Conservation (phyloP, 37 sponge, comb jelly and placozoan genomes). For the Cliona cf. orientalis region DNA sequence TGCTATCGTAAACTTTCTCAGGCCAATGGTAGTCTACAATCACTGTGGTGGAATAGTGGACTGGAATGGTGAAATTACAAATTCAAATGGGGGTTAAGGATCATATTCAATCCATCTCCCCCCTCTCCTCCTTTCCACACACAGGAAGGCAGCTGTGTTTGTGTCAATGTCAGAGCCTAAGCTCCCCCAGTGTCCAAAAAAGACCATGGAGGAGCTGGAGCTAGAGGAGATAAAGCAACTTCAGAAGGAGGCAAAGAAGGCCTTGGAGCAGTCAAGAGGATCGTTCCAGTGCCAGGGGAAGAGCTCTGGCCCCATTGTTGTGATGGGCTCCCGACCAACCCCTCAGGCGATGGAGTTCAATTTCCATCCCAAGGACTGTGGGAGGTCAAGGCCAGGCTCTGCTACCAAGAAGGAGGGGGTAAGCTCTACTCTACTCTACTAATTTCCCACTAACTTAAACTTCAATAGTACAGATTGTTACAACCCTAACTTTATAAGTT, state of each 20-base stretch:
- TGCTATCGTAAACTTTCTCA: no score
- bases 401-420: neutral
- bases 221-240: constrained; percentile 64
- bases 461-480: neutral
- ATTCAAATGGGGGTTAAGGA: no score
- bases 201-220: constrained; percentile 63
- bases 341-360: constrained; percentile 65
- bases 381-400: neutral
- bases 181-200: neutral
- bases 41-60: no score
- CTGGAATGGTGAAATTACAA: no score
- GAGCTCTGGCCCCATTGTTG: constrained; percentile 11
- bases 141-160: no score
- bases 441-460: constrained; percentile 35
- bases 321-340: constrained; percentile 28
- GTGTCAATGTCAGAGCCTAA: no score
- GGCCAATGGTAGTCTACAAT: no score
- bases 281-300: constrained; percentile 55
- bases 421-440: constrained; percentile 17
- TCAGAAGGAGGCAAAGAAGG: constrained; percentile 40
- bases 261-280: constrained; percentile 36
- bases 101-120: no score
- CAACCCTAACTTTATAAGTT: constrained; percentile 10
- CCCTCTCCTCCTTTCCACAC: no score
- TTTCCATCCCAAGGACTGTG: constrained; percentile 33